Conservation (phyloP, 2,888 invertebrate genomes). For the Lysandra bellargus region DNA sequence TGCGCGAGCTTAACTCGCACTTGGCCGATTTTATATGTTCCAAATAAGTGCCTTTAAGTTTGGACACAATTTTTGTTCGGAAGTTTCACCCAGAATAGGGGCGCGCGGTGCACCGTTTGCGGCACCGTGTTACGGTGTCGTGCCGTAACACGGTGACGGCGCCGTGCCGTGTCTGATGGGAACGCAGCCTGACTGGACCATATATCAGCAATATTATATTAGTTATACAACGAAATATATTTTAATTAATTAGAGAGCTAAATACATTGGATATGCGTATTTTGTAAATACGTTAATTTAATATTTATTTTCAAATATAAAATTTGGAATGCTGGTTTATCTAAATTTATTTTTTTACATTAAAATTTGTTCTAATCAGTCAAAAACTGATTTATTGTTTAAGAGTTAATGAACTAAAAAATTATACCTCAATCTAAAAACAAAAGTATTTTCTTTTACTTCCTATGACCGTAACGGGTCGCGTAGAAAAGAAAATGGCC, state of each 20-base stretch:
- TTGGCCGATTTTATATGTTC: too few species aligned
- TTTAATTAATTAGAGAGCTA: neutral
- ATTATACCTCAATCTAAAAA: neutral
- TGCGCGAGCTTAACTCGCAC: too few species aligned
- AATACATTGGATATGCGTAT: conserved; percentile 9
- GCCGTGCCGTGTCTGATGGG: too few species aligned
- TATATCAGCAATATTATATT: neutral
- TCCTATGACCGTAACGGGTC: too few species aligned
- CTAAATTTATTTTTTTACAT: neutral
- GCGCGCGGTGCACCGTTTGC: too few species aligned
- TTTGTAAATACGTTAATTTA: neutral
- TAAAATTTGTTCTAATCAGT: conserved; percentile 13
- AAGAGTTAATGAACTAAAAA: neutral
- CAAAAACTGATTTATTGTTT: neutral
- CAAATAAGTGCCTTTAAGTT: too few species aligned
- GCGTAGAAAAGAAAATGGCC: too few species aligned
- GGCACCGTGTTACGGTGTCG: too few species aligned
- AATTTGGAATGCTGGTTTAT: conserved; percentile 5
- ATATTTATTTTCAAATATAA: neutral
- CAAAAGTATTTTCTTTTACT: neutral
- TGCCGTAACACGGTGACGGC: too few species aligned
- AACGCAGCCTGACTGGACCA: neutral
- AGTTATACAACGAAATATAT: neutral
- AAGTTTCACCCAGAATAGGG: too few species aligned
- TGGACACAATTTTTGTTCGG: too few species aligned